These are phyloP conservation scores for Tetramorium simillimum DNA, from an alignment of 1,140 invertebrate species.

Conservation along the genomic window DNA sequence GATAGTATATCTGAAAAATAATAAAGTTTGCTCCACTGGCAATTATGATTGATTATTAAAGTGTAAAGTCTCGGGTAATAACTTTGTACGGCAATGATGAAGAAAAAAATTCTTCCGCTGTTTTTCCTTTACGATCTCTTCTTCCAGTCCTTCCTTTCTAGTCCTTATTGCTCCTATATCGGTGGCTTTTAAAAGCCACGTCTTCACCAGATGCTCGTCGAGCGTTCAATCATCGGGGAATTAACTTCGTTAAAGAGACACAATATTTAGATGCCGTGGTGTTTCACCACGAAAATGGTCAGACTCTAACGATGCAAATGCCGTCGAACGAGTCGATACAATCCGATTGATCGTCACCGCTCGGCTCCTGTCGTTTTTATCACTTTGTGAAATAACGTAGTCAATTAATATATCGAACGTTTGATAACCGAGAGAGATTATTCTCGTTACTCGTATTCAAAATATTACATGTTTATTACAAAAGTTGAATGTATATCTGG, in stretches of 20 bases:
- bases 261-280: conserved; percentile 34
- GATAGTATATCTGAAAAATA: not conserved
- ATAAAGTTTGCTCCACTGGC: not conserved
- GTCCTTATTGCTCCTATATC: not conserved
- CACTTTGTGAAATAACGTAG: not conserved
- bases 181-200: conserved; percentile 32
- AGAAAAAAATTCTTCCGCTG: not conserved
- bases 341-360: conserved; percentile 27
- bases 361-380: conserved; percentile 1
- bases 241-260: conserved; percentile 50
- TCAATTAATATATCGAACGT: conserved; percentile 24
- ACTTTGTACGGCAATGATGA: not conserved
- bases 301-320: conserved; percentile 44
- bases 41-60: not conserved
- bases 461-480: not conserved
- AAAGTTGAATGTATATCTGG: conserved; percentile 14
- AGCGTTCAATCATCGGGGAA: conserved; percentile 43
- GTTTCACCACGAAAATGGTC: conserved; percentile 35
- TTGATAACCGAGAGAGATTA: conserved; percentile 15
- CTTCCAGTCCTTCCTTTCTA: not conserved
- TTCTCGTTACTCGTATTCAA: not conserved
- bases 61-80: not conserved
- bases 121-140: not conserved
- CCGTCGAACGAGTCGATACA: not conserved
- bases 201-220: conserved; percentile 35